Conservation (phyloP, 2,113 vertebrate genomes). For the Pardalotus punctatus region DNA sequence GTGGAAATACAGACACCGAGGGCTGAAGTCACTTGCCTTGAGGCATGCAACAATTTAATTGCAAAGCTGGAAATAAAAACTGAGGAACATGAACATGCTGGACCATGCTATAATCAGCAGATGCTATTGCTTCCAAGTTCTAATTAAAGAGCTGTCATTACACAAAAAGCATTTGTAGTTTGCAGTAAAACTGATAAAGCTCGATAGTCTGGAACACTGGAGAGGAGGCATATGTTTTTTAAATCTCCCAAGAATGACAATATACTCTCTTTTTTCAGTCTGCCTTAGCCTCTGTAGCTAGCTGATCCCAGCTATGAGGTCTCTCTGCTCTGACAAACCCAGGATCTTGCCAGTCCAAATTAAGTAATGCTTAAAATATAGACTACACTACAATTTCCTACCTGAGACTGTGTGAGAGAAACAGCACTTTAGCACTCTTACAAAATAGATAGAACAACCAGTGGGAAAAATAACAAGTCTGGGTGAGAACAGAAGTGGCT, state of each 20-base stretch:
- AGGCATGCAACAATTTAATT: conserved; percentile 4
- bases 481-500: not conserved
- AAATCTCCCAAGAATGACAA: not conserved
- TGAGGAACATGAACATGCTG: conserved; percentile 33
- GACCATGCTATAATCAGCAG: conserved; percentile 41
- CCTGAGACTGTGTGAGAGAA: not conserved
- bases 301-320: not conserved
- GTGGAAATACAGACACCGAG: not conserved
- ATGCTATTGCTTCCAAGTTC: conserved; percentile 43
- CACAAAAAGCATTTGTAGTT: conserved; percentile 29
- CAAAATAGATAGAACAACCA: not conserved
- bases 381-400: not conserved
- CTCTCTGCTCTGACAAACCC: not conserved
- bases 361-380: not conserved
- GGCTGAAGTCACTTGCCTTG: conserved; percentile 50
- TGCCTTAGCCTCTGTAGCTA: not conserved
- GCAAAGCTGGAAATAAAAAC: conserved; percentile 52
- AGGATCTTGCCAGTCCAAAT: not conserved
- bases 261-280: not conserved
- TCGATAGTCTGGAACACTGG: not conserved
- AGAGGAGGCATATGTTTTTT: not conserved
- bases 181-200: conserved; percentile 46
- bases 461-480: conserved; percentile 5
- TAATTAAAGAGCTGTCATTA: conserved; percentile 56
- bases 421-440: not conserved